Percentiles rank a stretch among this genome's conserved stretches.
phyloP scores from a whole-genome alignment of 2,113 vertebrate genomes.

The Bubo scandiacus region DNA sequence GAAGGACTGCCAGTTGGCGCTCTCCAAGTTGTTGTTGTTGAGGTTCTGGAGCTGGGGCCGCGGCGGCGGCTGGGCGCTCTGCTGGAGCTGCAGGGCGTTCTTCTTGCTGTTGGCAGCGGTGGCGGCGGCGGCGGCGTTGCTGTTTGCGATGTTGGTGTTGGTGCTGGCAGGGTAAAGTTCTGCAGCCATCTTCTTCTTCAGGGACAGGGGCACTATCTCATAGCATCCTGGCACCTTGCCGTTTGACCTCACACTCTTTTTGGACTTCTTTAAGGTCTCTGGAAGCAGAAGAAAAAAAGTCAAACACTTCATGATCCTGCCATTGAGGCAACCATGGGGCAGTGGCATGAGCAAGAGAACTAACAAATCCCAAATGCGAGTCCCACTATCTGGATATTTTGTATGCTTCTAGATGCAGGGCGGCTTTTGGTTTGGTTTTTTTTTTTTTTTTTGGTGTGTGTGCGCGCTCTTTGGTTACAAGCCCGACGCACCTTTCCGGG shows the following conservation, averaged over 20 bases:
- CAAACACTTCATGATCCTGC: constrained; percentile 93
- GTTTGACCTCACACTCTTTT: constrained; percentile 77
- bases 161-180: constrained; percentile 85
- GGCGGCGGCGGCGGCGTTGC: constrained; percentile 70
- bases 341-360: constrained; percentile 81
- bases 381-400: constrained; percentile 16
- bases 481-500: background rate
- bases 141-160: constrained; percentile 79
- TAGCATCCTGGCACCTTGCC: constrained; percentile 79
- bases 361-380: constrained; percentile 43
- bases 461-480: background rate
- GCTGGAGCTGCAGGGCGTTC: constrained; percentile 74
- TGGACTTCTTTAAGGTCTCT: constrained; percentile 90
- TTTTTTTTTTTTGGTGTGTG: background rate
- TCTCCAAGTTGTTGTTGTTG: constrained; percentile 92
- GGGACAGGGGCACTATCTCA: constrained; percentile 81
- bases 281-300: constrained; percentile 90
- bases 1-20: constrained; percentile 86
- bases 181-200: constrained; percentile 91
- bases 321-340: constrained; percentile 86
- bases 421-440: background rate
- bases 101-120: constrained; percentile 79
- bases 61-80: constrained; percentile 71
- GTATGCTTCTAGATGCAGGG: constrained; percentile 13
- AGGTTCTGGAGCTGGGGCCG: constrained; percentile 82